phyloP scores from a whole-genome alignment of 2,888 invertebrate species.

The Parnassius orleans region DNA sequence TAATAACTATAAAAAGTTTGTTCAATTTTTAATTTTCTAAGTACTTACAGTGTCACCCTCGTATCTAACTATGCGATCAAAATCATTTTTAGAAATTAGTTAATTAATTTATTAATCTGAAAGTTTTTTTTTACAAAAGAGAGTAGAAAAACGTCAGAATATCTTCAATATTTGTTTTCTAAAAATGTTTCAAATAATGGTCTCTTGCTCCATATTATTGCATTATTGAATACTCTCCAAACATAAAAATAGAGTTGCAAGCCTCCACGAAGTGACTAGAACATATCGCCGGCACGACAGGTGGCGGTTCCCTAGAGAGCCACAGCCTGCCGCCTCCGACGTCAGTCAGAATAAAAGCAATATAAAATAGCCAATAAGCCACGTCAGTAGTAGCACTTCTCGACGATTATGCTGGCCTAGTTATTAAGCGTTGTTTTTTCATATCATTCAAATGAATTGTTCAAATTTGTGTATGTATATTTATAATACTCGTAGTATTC shows the following conservation, averaged over 20 bases:
- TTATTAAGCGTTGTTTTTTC: slow-evolving; percentile 22
- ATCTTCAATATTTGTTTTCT: no score
- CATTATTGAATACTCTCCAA: slow-evolving; percentile 12
- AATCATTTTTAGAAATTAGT: no score
- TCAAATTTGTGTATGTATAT: no score
- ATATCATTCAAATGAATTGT: no score
- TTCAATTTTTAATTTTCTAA: no score
- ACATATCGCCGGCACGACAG: slow-evolving; percentile 35
- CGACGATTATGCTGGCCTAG: slow-evolving; percentile 36
- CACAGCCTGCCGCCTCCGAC: slow-evolving; percentile 29
- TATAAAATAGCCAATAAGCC: slow-evolving; percentile 36
- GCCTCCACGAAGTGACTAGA: slow-evolving; percentile 12
- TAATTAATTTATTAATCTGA: no score
- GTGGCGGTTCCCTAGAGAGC: slow-evolving; percentile 52
- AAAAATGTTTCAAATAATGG: slow-evolving; percentile 1
- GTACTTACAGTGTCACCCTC: no score
- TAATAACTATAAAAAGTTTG: no score
- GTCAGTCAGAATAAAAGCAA: slow-evolving; percentile 33
- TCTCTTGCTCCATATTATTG: slow-evolving; percentile 1
- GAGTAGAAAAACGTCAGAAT: no score
- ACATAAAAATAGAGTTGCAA: slow-evolving; percentile 15
- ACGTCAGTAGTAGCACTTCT: slow-evolving; percentile 32
- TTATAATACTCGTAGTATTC: no score
- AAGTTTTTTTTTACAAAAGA: no score
- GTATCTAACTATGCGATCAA: no score